These are phyloP conservation scores for Cirrhinus molitorella DNA, from an alignment of 2,797 vertebrate genomes.

Conservation along the genomic window DNA sequence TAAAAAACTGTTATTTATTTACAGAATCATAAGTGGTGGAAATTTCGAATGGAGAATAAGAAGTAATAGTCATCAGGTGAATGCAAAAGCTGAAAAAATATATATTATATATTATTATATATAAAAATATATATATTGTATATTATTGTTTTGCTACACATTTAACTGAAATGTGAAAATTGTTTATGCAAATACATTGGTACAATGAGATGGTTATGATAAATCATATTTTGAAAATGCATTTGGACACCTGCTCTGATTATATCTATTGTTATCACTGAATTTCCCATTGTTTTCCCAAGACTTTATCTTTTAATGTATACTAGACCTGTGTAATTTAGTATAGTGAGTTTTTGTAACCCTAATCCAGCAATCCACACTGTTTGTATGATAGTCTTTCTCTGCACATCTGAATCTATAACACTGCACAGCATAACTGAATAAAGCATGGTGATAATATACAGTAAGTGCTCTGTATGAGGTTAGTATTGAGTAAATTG, in stretches of 20 bases:
- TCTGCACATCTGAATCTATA: background rate
- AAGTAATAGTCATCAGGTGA: conserved; percentile 34
- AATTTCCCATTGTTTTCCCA: background rate
- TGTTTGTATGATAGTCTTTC: background rate
- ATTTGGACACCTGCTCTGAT: background rate
- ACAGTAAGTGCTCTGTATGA: conserved; percentile 35
- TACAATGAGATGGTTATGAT: background rate
- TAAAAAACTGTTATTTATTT: background rate
- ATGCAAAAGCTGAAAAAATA: conserved; percentile 4
- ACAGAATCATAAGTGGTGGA: conserved; percentile 59
- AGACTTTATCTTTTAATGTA: background rate
- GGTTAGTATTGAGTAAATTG: conserved; percentile 23
- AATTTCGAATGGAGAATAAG: conserved; percentile 49
- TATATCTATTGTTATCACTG: background rate
- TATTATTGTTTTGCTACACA: background rate
- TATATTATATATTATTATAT: too few relatives aligned
- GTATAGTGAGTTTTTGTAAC: background rate
- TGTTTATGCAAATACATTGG: background rate
- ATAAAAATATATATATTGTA: too few relatives aligned
- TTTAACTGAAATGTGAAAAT: background rate
- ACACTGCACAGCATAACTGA: conserved; percentile 3
- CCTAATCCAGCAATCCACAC: background rate
- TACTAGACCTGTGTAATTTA: background rate
- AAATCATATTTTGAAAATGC: background rate
- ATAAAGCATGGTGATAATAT: conserved; percentile 7